phyloP scores from a whole-genome alignment of 2,797 vertebrate species.

The Eremophila alpestris region DNA sequence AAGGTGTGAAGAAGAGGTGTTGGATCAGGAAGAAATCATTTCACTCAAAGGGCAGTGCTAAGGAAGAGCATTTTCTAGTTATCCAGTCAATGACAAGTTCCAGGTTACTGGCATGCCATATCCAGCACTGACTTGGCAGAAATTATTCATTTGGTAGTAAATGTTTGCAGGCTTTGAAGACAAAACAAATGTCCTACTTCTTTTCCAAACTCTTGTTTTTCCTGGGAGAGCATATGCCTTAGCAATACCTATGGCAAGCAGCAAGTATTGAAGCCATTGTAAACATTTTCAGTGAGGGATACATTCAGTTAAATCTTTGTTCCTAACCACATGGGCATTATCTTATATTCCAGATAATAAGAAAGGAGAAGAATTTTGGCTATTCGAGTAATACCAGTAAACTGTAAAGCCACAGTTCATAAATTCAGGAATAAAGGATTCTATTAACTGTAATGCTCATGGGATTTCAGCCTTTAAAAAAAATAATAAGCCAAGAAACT shows the following conservation, averaged over 20 bases:
- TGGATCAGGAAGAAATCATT: background rate
- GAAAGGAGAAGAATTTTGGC: background rate
- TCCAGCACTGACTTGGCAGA: background rate
- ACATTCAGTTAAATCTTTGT: background rate
- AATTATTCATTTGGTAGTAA: background rate
- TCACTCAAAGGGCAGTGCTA: background rate
- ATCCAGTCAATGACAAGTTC: background rate
- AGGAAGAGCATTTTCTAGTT: background rate
- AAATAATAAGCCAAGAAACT: background rate
- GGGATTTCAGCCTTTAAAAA: background rate
- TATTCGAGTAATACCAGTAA: background rate
- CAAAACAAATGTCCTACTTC: background rate
- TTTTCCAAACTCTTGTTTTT: background rate
- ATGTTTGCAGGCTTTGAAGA: background rate
- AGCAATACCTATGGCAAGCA: background rate
- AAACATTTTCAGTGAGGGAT: background rate
- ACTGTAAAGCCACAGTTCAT: background rate
- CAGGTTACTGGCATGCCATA: background rate
- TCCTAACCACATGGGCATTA: background rate
- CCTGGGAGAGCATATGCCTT: background rate
- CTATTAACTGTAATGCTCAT: background rate
- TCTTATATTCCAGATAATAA: background rate
- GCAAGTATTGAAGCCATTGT: background rate
- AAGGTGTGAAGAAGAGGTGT: background rate
- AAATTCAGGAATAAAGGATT: background rate